phyloP scores from a whole-genome alignment of 2,888 invertebrate genomes.

The Flabesymbios commensalis region DNA sequence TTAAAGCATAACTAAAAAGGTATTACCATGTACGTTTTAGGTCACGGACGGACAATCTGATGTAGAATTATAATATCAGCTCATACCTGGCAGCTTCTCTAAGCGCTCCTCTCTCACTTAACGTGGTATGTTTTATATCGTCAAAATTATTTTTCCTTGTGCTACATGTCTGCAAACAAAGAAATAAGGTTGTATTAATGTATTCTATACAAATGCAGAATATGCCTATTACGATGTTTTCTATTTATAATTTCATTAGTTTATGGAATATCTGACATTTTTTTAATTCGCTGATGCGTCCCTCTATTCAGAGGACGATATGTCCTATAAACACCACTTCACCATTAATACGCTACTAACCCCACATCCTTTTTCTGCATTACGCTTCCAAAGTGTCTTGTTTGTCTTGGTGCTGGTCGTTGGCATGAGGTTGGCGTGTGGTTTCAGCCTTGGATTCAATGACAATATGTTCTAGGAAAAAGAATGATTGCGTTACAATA shows the following conservation, averaged over 20 bases:
- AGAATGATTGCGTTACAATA: no score
- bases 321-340: no score
- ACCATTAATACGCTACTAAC: constrained; percentile 66
- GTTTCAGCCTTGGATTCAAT: constrained; percentile 82
- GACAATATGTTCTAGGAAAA: constrained; percentile 76
- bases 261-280: background rate
- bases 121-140: constrained; percentile 95
- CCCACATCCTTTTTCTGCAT: constrained; percentile 79
- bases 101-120: constrained; percentile 93
- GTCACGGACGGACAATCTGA: no score
- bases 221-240: background rate
- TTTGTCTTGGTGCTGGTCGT: constrained; percentile 81
- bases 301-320: no score
- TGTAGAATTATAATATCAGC: no score
- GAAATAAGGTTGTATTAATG: background rate
- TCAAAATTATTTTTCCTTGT: constrained; percentile 83
- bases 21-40: no score
- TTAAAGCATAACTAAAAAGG: no score
- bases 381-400: constrained; percentile 95
- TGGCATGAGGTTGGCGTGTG: constrained; percentile 79
- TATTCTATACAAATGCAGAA: background rate
- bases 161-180: constrained; percentile 68
- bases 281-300: background rate
- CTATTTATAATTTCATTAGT: background rate
- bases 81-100: constrained; percentile 75